These are phyloP conservation scores for Rhyacophila brunnea DNA, from an alignment of 1,140 invertebrate genomes.

Conservation along the genomic window DNA sequence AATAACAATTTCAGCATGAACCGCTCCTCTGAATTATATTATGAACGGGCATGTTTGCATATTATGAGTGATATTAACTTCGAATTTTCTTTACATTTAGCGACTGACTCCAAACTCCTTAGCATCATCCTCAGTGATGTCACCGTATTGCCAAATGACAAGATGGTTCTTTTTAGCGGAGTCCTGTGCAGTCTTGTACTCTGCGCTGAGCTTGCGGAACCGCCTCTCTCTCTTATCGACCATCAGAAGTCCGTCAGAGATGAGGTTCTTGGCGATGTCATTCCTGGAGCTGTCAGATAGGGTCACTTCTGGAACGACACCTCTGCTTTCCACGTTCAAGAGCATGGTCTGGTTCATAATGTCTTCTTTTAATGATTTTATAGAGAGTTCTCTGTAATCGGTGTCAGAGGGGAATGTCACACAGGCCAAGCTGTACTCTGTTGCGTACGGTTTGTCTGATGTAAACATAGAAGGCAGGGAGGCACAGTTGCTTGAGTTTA, in stretches of 20 bases:
- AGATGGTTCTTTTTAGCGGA: slow-evolving; percentile 79
- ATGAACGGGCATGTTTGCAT: too few relatives aligned
- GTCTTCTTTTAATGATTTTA: slow-evolving; percentile 69
- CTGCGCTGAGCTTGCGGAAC: slow-evolving; percentile 75
- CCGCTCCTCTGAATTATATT: too few relatives aligned
- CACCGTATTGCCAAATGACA: slow-evolving; percentile 94
- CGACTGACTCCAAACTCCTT: slow-evolving; percentile 21
- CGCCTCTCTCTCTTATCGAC: slow-evolving; percentile 79
- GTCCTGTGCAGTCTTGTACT: slow-evolving; percentile 83
- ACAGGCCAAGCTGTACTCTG: slow-evolving; percentile 83
- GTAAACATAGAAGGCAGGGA: slow-evolving; percentile 76
- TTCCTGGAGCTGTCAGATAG: slow-evolving; percentile 71
- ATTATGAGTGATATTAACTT: background rate
- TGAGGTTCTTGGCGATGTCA: slow-evolving; percentile 80
- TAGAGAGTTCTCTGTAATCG: slow-evolving; percentile 75
- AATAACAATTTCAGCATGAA: too few relatives aligned
- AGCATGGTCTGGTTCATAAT: slow-evolving; percentile 66
- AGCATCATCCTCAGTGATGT: slow-evolving; percentile 93
- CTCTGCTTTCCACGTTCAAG: slow-evolving; percentile 70
- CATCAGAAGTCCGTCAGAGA: slow-evolving; percentile 82
- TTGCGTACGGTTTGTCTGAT: slow-evolving; percentile 76
- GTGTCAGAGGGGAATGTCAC: slow-evolving; percentile 81
- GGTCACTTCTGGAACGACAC: slow-evolving; percentile 67
- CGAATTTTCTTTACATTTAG: slow-evolving; percentile 8
- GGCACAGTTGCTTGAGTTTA: slow-evolving; percentile 63